Base-by-base conservation (phyloP, 2,797 vertebrate genomes). In the Brotula barbata region DNA sequence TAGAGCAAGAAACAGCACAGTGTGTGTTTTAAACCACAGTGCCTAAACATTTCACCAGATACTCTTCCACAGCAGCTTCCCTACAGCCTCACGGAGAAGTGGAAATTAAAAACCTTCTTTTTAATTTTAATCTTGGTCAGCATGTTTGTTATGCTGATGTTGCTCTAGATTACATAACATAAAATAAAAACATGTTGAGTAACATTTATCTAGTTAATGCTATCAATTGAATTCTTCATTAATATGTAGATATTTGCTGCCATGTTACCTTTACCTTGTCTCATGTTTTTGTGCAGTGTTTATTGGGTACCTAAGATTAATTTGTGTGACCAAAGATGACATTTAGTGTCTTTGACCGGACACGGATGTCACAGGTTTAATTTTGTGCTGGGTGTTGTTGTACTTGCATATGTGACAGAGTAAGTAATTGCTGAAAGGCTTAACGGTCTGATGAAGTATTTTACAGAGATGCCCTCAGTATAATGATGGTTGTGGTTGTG, bases 41-140 rank as follows among this genome's bases (percentile, higher is more conserved):
- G 9, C 20, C 50, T 12, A 21, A 23, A 70, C 15, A 7, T 49
- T 56, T 39, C 15, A 39, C 5, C 39, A 44, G 40, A 25, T 33
- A 1, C 8, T 28, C 23, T 33, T 57, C 36, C 13, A 46, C 7
- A 52, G n/a, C 17, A 58, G 44, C 13, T 2, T 44, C 17, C 12
- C 25, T 21, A 21, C 11, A 56, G 28, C 21, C 19, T 17, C 50
- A 36, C 9, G 8, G n/a, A n/a, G n/a, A n/a, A n/a, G 60, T 39
- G 48, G 17, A 53, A 20, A 54, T 60, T 15, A 46, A 69, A 36
- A 41, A 40, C 25, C 14, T 20, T 36, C 15, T 28, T 23, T 33
- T 3, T 41, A 41, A 22, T 49, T 1, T 50, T 45, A n/a, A n/a
- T 15, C 14, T 43, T 14, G 36, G 16, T 34, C 13, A 14, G 34